Evolutionary conservation across 2,113 vertebrate species (phyloP).

Genomic region (Chamaetylas fuelleborni): DNA sequence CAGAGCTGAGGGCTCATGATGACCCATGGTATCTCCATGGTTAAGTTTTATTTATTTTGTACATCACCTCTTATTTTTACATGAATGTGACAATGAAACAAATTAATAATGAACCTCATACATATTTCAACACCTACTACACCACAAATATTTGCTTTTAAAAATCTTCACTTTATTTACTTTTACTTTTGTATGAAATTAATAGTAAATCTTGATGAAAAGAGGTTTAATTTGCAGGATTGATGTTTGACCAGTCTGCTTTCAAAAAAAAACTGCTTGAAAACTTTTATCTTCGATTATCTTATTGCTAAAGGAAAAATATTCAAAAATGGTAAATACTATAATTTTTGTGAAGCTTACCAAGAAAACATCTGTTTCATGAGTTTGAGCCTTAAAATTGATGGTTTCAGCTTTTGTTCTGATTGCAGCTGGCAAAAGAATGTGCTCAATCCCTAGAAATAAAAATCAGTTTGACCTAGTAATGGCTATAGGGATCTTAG

Average conservation of each 20-base stretch:
- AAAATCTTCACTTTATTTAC: background rate
- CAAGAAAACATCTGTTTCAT: background rate
- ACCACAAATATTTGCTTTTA: background rate
- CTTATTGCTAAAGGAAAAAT: background rate
- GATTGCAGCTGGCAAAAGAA: background rate
- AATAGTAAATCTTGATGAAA: background rate
- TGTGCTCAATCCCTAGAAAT: background rate
- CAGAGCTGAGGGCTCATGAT: background rate
- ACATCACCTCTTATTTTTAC: background rate
- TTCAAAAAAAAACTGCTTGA: background rate
- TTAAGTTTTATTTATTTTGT: background rate
- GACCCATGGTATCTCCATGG: rapidly evolving
- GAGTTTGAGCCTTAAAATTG: background rate
- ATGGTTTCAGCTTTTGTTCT: background rate
- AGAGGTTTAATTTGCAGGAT: background rate
- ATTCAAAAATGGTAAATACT: background rate
- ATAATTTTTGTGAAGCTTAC: background rate
- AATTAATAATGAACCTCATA: background rate
- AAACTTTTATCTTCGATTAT: background rate
- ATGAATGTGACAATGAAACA: background rate
- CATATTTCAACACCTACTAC: background rate
- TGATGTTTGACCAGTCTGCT: background rate
- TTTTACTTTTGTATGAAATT: background rate
- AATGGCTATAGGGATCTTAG: background rate
- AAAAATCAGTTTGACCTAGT: background rate